These are phyloP conservation scores for Cantharis lateralis DNA, from an alignment of 2,888 invertebrate genomes.

Conservation along the genomic window DNA sequence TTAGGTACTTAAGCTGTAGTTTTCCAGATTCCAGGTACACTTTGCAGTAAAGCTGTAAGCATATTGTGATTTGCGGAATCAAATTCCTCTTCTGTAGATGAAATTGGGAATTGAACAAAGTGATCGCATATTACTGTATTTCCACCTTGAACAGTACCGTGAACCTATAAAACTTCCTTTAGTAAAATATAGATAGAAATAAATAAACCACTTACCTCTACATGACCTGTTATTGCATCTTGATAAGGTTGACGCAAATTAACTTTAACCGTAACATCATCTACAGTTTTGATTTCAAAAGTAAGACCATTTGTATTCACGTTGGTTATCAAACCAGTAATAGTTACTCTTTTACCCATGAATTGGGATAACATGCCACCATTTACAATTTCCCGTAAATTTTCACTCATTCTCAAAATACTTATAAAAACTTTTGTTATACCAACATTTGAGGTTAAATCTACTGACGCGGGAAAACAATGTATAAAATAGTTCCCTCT, in stretches of 20 bases:
- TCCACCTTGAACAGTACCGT: constrained; percentile 37
- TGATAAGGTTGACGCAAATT: constrained; percentile 45
- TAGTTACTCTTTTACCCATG: constrained; percentile 47
- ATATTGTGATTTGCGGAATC: constrained; percentile 37
- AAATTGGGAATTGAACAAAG: constrained; percentile 33
- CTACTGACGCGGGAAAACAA: background rate
- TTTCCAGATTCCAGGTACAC: constrained; percentile 37
- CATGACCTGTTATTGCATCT: constrained; percentile 47
- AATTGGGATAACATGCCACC: constrained; percentile 47
- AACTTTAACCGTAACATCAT: constrained; percentile 47
- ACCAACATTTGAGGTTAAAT: background rate
- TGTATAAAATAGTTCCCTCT: background rate
- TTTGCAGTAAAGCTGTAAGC: constrained; percentile 35
- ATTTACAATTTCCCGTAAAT: constrained; percentile 48
- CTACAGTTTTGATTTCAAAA: constrained; percentile 47
- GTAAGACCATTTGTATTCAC: constrained; percentile 44
- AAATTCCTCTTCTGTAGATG: constrained; percentile 32
- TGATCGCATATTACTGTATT: constrained; percentile 37
- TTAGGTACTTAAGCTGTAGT: constrained; percentile 12
- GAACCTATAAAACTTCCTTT: constrained; percentile 34
- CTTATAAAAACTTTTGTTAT: background rate
- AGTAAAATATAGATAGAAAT: background rate
- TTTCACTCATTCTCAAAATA: constrained; percentile 25
- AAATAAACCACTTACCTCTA: constrained; percentile 43
- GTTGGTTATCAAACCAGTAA: constrained; percentile 46